Base-by-base conservation (phyloP, 2,113 vertebrate genomes). In the Heptranchias perlo region DNA sequence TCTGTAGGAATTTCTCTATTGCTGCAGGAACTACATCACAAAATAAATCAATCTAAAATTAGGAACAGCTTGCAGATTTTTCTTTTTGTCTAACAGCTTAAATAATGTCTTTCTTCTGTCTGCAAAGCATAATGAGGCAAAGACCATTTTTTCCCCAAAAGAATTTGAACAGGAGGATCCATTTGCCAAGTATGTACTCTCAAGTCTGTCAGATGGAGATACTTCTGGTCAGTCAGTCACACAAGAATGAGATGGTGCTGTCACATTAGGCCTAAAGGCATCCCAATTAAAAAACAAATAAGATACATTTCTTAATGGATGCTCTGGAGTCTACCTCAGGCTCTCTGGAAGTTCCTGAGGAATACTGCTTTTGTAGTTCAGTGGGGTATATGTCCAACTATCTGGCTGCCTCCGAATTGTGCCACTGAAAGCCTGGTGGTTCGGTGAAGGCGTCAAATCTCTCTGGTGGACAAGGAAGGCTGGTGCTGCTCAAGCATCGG, bases 11-110 rank as follows among this genome's bases (percentile, higher is more conserved):
- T 18, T 6, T 64, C 4, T 64, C 58, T 35, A 62, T 64, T 64
- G 58, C 58, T 93, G 35, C n/a, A n/a, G 54, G 28, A 92, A n/a
- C 87, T 92, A 10, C 28, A 31, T 14, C 49, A 39, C 35, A 58
- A 62, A 62, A 6, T 64, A 93, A 93, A 39, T 62, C 16, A 35
- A 7, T 39, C 89, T 10, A 39, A 93, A 93, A 93, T 93, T n/a
- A 93, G 89, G 64, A 93, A 93, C 16, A 64, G 52, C 86, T 89
- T 39, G 89, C 89, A 93, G 16, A 21, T 93, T 62, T 93, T 62
- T 16, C 35, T 23, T 39, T 44, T 62, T 93, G 58, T 62, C 44
- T 93, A 64, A 39, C 25, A 35, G 11, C 28, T 89, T 31, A 54
- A 54, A 58, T 13, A 14, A 52, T 58, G 14, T 91, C 14, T 4